Evolutionary conservation across 1,140 invertebrate genomes (phyloP).

Genomic region (Pararge aegeria): DNA sequence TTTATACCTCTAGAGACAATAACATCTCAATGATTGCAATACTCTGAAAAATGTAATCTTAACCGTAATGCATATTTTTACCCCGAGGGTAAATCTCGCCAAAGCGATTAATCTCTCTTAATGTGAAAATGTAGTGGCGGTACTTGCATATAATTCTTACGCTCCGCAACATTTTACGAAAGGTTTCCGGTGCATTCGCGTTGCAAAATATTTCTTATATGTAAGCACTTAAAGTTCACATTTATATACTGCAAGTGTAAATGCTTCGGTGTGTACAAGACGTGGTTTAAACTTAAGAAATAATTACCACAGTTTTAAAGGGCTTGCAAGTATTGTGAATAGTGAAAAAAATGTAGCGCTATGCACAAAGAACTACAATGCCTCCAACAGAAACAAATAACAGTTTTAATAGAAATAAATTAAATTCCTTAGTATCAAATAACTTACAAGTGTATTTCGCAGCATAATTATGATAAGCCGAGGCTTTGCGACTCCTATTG

Average conservation of each 20-base stretch:
- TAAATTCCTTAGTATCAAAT: too few species aligned
- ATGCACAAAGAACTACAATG: neutral
- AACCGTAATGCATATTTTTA: slow-evolving; percentile 12
- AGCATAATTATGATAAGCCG: too few species aligned
- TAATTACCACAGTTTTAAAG: slow-evolving; percentile 7
- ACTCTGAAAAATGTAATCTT: slow-evolving; percentile 2
- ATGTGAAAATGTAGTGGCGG: slow-evolving; percentile 11
- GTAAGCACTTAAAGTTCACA: neutral
- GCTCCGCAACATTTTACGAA: neutral
- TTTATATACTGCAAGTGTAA: neutral
- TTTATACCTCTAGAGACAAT: too few species aligned
- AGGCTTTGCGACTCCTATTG: too few species aligned
- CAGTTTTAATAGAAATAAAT: neutral
- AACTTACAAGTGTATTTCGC: too few species aligned
- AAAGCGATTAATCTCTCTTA: slow-evolving; percentile 13
- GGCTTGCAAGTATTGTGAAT: neutral
- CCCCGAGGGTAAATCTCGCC: slow-evolving; percentile 12
- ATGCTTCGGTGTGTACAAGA: slow-evolving; percentile 7
- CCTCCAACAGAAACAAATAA: neutral
- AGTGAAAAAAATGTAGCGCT: neutral
- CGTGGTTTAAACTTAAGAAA: slow-evolving; percentile 10
- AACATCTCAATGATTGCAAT: neutral
- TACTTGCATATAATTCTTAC: slow-evolving; percentile 12
- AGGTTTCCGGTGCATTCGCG: neutral
- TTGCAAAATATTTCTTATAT: neutral